A percentile compares a stretch with the other conserved stretches of the same genome.
These are phyloP conservation scores for Equus przewalskii DNA, from an alignment of 2,113 vertebrate genomes.

Conservation along the genomic window DNA sequence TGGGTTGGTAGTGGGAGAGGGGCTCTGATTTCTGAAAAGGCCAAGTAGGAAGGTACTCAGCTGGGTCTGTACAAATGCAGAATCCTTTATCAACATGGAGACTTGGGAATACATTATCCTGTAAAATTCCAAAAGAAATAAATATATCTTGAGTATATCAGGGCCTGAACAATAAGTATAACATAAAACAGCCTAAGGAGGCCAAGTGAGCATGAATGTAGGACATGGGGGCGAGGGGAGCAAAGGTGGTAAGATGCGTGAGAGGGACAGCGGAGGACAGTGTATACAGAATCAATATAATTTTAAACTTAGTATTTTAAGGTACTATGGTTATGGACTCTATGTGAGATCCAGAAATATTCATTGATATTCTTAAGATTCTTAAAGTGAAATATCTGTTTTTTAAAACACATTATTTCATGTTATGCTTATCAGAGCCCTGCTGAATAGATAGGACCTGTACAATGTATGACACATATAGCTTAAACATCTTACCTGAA, in stretches of 20 bases:
- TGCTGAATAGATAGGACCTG: neutral
- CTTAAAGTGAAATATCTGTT: neutral
- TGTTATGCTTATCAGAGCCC: neutral
- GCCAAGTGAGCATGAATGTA: neutral
- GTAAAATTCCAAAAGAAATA: neutral
- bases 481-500: neutral
- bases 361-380: neutral
- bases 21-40: neutral
- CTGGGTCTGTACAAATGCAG: neutral
- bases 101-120: neutral
- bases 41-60: neutral
- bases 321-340: neutral
- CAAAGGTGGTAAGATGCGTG: neutral
- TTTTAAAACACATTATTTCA: neutral
- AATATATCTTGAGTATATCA: neutral
- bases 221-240: accelerated
- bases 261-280: neutral
- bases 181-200: neutral
- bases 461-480: neutral
- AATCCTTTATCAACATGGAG: neutral
- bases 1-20: neutral
- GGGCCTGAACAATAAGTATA: neutral
- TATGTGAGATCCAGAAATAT: neutral
- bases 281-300: neutral
- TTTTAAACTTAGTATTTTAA: neutral